These are phyloP conservation scores for Trachythela sp. DNA, from an alignment of 64 coral and sea anemone genomes.

Conservation along the genomic window DNA sequence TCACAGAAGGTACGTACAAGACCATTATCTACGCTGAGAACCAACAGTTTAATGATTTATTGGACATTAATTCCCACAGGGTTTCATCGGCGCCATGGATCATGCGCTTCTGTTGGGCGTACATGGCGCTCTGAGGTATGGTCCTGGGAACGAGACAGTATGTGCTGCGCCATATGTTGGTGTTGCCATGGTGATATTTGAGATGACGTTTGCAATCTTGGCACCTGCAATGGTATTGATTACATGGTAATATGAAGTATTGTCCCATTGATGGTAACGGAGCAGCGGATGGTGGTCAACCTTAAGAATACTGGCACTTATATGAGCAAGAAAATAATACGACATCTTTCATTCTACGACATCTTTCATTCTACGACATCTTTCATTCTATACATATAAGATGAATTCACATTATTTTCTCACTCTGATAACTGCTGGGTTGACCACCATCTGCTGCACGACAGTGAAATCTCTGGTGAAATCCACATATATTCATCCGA, in stretches of 20 bases:
- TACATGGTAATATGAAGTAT: slow-evolving; percentile 49
- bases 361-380: too few relatives aligned
- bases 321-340: too few relatives aligned
- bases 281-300: too few relatives aligned
- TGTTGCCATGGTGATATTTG: slow-evolving; percentile 68
- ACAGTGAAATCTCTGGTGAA: too few relatives aligned
- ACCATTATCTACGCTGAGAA: not conserved
- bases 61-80: slow-evolving; percentile 27
- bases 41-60: not conserved
- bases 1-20: slow-evolving; percentile 71
- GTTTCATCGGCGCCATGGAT: slow-evolving; percentile 76
- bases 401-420: too few relatives aligned
- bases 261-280: not conserved
- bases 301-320: not conserved
- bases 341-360: too few relatives aligned
- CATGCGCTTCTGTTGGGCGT: slow-evolving; percentile 72
- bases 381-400: too few relatives aligned
- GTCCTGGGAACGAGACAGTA: not conserved
- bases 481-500: too few relatives aligned
- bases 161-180: slow-evolving; percentile 39
- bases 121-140: not conserved
- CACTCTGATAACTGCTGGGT: too few relatives aligned
- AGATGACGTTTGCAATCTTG: slow-evolving; percentile 69
- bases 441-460: too few relatives aligned
- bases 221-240: slow-evolving; percentile 74